Base-by-base conservation (phyloP, 2,797 vertebrate species). In the Poecilia wingei region DNA sequence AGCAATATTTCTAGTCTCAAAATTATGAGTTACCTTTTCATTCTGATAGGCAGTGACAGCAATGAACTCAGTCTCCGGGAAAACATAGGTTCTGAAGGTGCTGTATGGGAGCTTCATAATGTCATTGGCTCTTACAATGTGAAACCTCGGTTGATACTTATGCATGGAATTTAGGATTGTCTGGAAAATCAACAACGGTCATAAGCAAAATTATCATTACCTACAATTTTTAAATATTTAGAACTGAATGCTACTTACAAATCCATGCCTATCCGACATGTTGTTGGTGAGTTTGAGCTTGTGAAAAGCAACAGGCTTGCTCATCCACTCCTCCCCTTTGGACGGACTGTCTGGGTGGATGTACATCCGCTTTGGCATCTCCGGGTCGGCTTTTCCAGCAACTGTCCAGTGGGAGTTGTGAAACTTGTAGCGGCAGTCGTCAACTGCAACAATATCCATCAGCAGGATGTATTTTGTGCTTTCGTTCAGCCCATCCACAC, bases 271-370 rank as follows among this genome's bases (percentile, higher is more conserved):
- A 91, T 99, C 98, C 28, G 97, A 98, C 74, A 98, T 96, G 84
- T 99, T 99, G 89, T 99, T 99, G 85, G 98, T 99, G 89, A 99
- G 97, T 92, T 99, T 99, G 92, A 99, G 97, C 94, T 99, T 99
- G 89, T 99, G 97, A 88, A 99, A 99, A 74, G 97, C 97, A 75
- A 98, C 97, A 2, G 98, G 97, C 91, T 98, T 99, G 87, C 97
- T 97, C 98, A 99, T 99, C 98, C 98, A 99, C 88, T 99, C 98
- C 75, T 97, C 97, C 16, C 98, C 98, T 1, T 96, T 98, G 72
- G 97, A 97, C 0, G 98, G 98, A 85, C 98, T 99, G 94, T 99
- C 98, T 0, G 98, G 98, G 88, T 99, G 98, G 91, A 99, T 99
- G 87, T 99, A 99, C 97, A 99, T 98, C 93, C 97, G 95, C 89